Evolutionary conservation across 2,888 invertebrate species (phyloP).

Genomic region (Drosophila cracens): DNA sequence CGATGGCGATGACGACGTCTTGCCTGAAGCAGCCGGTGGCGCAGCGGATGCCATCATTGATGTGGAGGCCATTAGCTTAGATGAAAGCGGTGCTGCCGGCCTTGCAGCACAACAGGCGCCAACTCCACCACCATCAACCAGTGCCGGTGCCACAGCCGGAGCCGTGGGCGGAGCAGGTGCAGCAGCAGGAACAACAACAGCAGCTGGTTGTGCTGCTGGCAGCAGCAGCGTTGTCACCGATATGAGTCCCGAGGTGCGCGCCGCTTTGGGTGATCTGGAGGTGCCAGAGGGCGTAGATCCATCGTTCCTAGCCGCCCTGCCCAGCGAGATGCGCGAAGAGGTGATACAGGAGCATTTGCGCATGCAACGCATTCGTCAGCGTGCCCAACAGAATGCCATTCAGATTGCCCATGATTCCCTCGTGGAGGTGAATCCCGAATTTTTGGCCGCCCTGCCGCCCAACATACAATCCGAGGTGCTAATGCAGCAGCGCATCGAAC

Average conservation of each 20-base stretch:
- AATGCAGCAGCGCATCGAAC: constrained; percentile 90
- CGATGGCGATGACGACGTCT: constrained; percentile 8
- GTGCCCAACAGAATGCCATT: constrained; percentile 85
- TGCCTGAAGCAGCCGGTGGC: constrained; percentile 8
- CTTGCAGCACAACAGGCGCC: not conserved
- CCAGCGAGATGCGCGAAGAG: constrained; percentile 94
- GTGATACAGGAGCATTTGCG: constrained; percentile 93
- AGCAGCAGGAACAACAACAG: not conserved
- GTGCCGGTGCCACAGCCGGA: not conserved
- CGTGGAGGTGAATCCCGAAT: constrained; percentile 93
- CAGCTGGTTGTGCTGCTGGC: not conserved
- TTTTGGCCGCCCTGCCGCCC: constrained; percentile 93
- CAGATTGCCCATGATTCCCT: constrained; percentile 84
- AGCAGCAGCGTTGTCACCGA: constrained; percentile 48
- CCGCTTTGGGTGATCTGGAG: constrained; percentile 84
- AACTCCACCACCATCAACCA: not conserved
- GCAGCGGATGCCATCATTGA: not conserved
- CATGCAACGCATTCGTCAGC: constrained; percentile 87
- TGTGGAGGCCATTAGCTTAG: constrained; percentile 2
- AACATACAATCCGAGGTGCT: constrained; percentile 94
- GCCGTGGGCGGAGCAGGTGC: not conserved
- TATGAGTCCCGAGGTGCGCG: constrained; percentile 82
- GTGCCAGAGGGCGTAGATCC: constrained; percentile 95
- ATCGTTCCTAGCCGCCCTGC: constrained; percentile 94
- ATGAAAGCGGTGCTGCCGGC: constrained; percentile 1